Evolutionary conservation across 2,888 invertebrate species (phyloP).

Genomic region (Diarsia brunnea): DNA sequence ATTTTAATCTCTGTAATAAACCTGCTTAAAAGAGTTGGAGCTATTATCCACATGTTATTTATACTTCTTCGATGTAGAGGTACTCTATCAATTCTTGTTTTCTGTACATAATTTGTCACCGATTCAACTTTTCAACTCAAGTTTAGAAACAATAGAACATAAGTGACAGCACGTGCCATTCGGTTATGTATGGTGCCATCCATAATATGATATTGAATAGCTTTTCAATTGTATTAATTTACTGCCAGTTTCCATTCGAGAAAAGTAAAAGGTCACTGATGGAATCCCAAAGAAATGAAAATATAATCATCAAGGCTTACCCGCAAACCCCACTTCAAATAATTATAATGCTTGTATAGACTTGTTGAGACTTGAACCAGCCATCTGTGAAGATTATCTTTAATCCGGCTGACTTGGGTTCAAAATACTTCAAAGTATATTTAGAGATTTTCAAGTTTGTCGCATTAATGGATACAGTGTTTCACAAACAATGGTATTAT

Average conservation of each 20-base stretch:
- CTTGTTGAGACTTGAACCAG: neutral
- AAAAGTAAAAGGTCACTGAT: neutral
- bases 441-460: neutral
- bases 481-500: neutral
- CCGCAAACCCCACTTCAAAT: no score
- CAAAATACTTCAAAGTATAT: neutral
- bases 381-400: neutral
- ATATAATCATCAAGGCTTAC: neutral
- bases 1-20: neutral
- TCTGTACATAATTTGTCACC: neutral
- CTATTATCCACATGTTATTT: neutral
- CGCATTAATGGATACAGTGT: neutral
- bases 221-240: neutral
- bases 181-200: neutral
- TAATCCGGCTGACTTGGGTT: neutral
- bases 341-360: neutral
- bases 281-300: neutral
- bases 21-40: neutral
- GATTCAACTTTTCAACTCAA: neutral
- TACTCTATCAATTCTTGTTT: neutral
- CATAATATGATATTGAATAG: neutral
- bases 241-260: neutral
- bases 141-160: constrained; percentile 18
- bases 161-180: neutral
- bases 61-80: neutral